Evolutionary conservation across 2,888 invertebrate species (phyloP), one percentile per base, ranked within the genome.

Genomic region (Sicus ferrugineus): DNA sequence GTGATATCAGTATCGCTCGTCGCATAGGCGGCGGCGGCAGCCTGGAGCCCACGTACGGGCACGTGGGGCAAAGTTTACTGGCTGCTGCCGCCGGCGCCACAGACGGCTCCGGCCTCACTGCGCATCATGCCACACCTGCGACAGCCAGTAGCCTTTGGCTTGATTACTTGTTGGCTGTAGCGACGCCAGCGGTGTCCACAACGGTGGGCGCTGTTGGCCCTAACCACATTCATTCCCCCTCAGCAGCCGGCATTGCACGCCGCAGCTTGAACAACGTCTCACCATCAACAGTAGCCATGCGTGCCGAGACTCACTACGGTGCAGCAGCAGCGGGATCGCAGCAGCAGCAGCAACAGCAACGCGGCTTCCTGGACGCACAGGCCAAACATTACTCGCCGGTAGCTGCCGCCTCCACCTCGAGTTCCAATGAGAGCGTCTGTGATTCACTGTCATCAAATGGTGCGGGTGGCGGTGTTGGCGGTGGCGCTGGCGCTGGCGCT

Each of bases 381-480:
- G 75, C 77, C 2, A 84, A 84, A 67, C 84, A 84, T 23, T 84
- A 84, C 74, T 78, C 82, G 0, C 79, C 84, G 31, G 81, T 83
- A 62, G 78, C 78, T 31, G 83, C 85, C 31, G 83, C 82, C 26
- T 88, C 88, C 72, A 92, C 92, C 21, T 92, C 94, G 85, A 94
- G 94, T 86, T 94, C 94, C 23, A 93, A 91, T 77, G 95, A 95
- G 87, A 95, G 95, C 0, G 91, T 94, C 61, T 92, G 92, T 73
- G 92, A 92, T 70, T 87, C 88, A 77, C 89, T 90, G 26, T 87
- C 87, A 77, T 90, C 90, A 82, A n/a, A n/a, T n/a, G n/a, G n/a
- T n/a, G 90, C 90, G 50, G 75, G 72, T n/a, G 76, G 73, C 14
- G 75, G 72, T n/a, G 70, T 70, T 30, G 69, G 68, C 21, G 73